Evolutionary conservation across 2,113 vertebrate genomes (phyloP).

Genomic region (Scomber scombrus): DNA sequence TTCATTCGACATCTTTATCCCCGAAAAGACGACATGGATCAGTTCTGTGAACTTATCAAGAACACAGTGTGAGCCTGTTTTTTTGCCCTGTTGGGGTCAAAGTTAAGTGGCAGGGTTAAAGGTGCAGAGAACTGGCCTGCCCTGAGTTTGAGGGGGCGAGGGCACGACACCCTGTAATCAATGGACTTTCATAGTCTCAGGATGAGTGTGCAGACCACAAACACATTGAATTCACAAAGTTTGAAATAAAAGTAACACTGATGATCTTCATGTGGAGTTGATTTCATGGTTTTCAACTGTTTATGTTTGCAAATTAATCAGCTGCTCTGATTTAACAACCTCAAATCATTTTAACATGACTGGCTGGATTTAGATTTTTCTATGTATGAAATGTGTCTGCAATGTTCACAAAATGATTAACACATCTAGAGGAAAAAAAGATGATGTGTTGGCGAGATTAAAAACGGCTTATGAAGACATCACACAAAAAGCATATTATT

Average conservation of each 20-base stretch:
- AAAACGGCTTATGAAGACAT: too few species aligned
- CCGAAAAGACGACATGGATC: not conserved
- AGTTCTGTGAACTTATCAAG: slow-evolving; percentile 36
- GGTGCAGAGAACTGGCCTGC: slow-evolving; percentile 43
- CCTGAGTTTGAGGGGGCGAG: slow-evolving; percentile 20
- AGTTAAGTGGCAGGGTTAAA: slow-evolving; percentile 62
- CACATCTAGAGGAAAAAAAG: not conserved
- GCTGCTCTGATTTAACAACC: not conserved
- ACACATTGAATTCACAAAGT: slow-evolving; percentile 25
- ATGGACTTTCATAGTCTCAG: slow-evolving; percentile 22
- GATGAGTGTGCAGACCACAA: slow-evolving; percentile 7
- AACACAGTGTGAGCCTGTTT: slow-evolving; percentile 24
- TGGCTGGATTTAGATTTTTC: too few species aligned
- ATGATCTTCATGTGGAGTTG: slow-evolving; percentile 21
- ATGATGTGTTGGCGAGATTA: too few species aligned
- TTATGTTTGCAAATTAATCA: slow-evolving; percentile 23
- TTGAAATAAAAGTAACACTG: slow-evolving; percentile 17
- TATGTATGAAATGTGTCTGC: too few species aligned
- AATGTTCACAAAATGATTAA: not conserved
- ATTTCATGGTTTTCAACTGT: slow-evolving; percentile 28
- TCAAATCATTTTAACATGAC: not conserved
- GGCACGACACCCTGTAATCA: slow-evolving; percentile 55
- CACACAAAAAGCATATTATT: not conserved
- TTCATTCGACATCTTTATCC: not conserved
- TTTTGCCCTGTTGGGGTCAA: slow-evolving; percentile 47